phyloP scores from a whole-genome alignment of 2,113 vertebrate species.

The Muscicapa adusta region DNA sequence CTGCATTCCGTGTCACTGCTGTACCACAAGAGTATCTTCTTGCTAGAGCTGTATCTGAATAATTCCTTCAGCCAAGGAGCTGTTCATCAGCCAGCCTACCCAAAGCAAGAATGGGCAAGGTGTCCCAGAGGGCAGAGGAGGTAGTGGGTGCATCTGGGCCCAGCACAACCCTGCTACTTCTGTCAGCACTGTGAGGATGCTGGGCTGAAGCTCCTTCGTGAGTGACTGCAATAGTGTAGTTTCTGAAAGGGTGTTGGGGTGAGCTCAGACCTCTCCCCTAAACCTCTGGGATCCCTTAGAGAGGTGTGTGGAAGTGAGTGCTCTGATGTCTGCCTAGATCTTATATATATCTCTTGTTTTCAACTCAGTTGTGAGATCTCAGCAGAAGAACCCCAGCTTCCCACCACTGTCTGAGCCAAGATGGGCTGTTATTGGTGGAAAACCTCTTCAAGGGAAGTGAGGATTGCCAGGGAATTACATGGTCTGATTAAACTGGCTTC shows the following conservation, averaged over 20 bases:
- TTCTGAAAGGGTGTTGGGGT: not conserved
- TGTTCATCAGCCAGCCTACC: not conserved
- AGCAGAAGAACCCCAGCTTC: not conserved
- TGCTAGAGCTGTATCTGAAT: not conserved
- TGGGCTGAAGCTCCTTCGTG: not conserved
- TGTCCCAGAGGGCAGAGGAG: not conserved
- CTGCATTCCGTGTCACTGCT: not conserved
- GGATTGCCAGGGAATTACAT: not conserved
- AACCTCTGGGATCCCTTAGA: not conserved
- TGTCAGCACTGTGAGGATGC: not conserved
- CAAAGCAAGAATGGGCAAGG: not conserved
- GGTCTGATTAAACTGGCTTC: not conserved
- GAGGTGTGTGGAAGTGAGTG: not conserved
- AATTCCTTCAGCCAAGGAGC: not conserved
- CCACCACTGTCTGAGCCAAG: not conserved
- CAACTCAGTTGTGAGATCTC: not conserved
- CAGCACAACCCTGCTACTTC: not conserved
- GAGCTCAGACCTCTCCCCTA: not conserved
- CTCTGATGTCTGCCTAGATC: not conserved
- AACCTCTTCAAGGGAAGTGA: not conserved
- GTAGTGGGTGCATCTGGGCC: not conserved
- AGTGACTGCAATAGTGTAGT: rapidly evolving
- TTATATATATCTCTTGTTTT: not conserved
- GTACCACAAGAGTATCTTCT: not conserved
- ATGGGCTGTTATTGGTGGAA: not conserved